These are phyloP conservation scores for Rhagoletis zephyria DNA, from an alignment of 1,140 invertebrate genomes.

Conservation along the genomic window DNA sequence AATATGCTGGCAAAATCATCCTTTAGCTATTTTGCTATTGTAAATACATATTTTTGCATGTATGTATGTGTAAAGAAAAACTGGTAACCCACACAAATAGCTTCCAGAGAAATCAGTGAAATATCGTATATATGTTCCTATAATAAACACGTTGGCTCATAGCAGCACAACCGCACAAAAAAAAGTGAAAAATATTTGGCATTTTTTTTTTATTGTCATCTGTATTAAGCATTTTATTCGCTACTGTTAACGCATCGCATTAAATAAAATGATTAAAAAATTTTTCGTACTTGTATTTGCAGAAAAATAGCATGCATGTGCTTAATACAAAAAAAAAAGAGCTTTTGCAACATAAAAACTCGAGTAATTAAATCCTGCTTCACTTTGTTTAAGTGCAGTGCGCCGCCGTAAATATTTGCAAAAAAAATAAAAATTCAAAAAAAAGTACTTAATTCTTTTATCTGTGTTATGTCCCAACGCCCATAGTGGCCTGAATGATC, in stretches of 20 bases:
- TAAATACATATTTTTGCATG: no score
- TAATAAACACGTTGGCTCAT: slow-evolving; percentile 5
- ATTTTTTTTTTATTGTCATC: not conserved
- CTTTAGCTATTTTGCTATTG: no score
- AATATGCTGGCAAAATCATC: no score
- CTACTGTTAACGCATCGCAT: not conserved
- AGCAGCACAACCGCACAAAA: no score
- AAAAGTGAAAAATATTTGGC: no score
- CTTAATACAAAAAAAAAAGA: not conserved
- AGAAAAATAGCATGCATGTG: not conserved
- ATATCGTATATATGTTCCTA: not conserved
- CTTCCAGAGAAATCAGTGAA: slow-evolving; percentile 8
- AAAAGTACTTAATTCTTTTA: no score
- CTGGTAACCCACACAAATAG: not conserved
- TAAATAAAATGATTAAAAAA: slow-evolving; percentile 10
- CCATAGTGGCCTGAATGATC: no score
- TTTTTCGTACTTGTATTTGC: not conserved
- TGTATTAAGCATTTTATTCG: not conserved
- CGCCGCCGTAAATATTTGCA: not conserved
- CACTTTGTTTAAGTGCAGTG: not conserved
- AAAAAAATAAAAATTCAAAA: no score
- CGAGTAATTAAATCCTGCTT: slow-evolving; percentile 24
- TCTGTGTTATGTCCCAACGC: not conserved
- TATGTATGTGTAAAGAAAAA: no score
- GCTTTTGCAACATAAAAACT: not conserved